Evolutionary conservation across 2,113 vertebrate species (phyloP), one percentile per base, ranked within the genome.

Genomic region (Mustelus asterias): DNA sequence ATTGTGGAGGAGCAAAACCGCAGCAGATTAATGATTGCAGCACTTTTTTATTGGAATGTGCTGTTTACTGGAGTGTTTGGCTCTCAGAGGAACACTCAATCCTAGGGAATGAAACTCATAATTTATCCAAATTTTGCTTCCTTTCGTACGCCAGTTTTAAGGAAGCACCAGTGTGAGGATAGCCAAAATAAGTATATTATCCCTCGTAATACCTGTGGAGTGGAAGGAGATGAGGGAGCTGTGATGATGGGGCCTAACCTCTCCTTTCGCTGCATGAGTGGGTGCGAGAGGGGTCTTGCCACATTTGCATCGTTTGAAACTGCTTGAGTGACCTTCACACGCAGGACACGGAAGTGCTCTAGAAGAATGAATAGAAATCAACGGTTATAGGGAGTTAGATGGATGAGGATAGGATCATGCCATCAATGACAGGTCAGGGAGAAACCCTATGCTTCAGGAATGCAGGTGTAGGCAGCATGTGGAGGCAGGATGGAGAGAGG

Each of bases 1-100:
- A 65, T 65, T 14, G 14, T 22, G 60, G 7, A 20, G 60, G 33
- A 65, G 65, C 60, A 92, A 92, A 63, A 63, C 18, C 5, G 10
- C 89, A 67, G 60, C 89, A 93, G 89, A 93, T 93, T 93, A 93
- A 93, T 92, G 89, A 92, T 93, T 93, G 89, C 89, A 65, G 89
- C 65, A 93, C 60, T 93, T 93, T 92, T 93, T 93, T 83, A 83
- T 83, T 83, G 80, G 16, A 83, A 20, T 41, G 20, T 41, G n/a
- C 63, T 93, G 60, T 93, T 93, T 93, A 37, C 33, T 93, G 1
- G 60, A 92, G 89, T 93, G 89, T 20, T 83, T 93, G n/a, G n/a
- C n/a, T 65, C 89, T 93, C 60, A 65, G 18, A 93, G 89, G 89
- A 41, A 67, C 37, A 22, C 33, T 67, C 60, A 18, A 63, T 41